Conservation (phyloP, 2,888 invertebrate species). For the Sminthurides aquaticus region DNA sequence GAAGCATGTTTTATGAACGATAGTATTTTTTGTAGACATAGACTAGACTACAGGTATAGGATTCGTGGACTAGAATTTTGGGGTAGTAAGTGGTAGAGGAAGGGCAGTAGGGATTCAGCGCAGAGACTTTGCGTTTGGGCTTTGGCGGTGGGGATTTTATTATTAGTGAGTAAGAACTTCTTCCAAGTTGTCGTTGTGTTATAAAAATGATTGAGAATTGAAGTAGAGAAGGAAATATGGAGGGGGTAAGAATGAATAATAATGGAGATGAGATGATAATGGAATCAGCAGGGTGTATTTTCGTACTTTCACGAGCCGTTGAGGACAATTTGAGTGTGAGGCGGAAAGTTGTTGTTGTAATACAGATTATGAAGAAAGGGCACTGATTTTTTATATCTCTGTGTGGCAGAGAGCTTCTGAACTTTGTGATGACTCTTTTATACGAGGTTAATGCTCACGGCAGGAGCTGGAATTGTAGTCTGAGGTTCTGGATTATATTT, state of each 20-base stretch:
- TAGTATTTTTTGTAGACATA: too few species aligned
- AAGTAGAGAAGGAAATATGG: not conserved
- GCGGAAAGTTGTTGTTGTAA: not conserved
- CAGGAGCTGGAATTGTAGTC: not conserved
- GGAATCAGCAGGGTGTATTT: constrained; percentile 3
- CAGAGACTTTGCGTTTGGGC: too few species aligned
- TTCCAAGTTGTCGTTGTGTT: too few species aligned
- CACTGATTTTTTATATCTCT: not conserved
- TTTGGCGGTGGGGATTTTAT: too few species aligned
- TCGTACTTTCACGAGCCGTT: not conserved
- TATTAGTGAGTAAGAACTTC: too few species aligned
- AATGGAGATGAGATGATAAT: constrained; percentile 1
- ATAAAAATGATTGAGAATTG: too few species aligned
- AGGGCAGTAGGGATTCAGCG: too few species aligned
- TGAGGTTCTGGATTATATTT: too few species aligned
- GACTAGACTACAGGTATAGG: too few species aligned
- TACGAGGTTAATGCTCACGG: not conserved
- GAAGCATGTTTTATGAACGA: too few species aligned
- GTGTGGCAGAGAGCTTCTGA: not conserved
- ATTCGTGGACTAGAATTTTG: too few species aligned
- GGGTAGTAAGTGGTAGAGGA: too few species aligned
- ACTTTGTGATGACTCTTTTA: not conserved
- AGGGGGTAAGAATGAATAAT: constrained; percentile 9
- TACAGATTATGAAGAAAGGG: not conserved
- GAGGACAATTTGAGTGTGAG: not conserved